A percentile compares a stretch with the other conserved stretches of the same genome.
Evolutionary conservation across 2,797 vertebrate species (phyloP).

Genomic region (Rhabdophis nuchalis): DNA sequence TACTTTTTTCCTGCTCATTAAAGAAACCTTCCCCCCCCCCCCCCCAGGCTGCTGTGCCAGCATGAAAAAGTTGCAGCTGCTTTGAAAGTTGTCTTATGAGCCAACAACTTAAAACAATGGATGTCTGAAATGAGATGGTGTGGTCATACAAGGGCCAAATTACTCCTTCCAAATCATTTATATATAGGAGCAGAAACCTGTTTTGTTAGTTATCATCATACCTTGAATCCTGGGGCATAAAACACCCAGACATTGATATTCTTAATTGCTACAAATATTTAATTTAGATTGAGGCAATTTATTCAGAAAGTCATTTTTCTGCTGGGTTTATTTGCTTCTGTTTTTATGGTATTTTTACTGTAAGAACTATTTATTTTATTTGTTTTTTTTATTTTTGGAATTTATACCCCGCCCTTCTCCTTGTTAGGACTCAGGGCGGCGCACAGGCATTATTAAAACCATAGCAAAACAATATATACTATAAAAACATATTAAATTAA

Average conservation of each 20-base stretch:
- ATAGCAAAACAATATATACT: too few relatives aligned
- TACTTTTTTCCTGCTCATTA: neutral
- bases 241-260: neutral
- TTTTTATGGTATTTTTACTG: neutral
- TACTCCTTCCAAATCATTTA: neutral
- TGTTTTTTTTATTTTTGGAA: too few relatives aligned
- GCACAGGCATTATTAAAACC: too few relatives aligned
- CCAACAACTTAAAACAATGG: neutral
- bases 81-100: neutral
- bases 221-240: neutral
- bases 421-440: too few relatives aligned
- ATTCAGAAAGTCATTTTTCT: neutral
- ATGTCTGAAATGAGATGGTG: neutral
- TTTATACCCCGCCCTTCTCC: too few relatives aligned
- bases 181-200: neutral
- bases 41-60: neutral
- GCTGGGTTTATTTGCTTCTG: neutral
- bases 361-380: too few relatives aligned
- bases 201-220: neutral
- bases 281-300: neutral
- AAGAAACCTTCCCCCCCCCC: neutral
- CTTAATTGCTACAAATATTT: neutral
- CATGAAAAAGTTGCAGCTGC: neutral
- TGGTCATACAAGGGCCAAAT: neutral
- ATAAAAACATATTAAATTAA: too few relatives aligned